Evolutionary conservation across 2,797 vertebrate genomes (phyloP).

Genomic region (Periophthalmus magnuspinnatus): DNA sequence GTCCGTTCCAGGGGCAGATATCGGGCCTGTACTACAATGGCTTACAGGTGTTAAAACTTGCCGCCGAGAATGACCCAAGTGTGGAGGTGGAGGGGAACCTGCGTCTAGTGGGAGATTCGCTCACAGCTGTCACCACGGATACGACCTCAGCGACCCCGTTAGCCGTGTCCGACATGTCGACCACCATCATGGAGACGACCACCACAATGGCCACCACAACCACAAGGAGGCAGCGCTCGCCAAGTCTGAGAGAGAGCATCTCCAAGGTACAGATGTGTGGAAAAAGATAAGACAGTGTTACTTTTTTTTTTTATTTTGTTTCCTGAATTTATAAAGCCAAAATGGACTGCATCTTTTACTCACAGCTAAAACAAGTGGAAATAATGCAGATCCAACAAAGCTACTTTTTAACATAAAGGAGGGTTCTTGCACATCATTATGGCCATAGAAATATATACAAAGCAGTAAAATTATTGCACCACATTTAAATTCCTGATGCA

Average conservation of each 20-base stretch:
- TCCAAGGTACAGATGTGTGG: constrained; percentile 78
- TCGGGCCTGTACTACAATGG: constrained; percentile 97
- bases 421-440: neutral
- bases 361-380: neutral
- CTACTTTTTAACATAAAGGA: neutral
- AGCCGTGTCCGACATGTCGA: constrained; percentile 90
- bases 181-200: constrained; percentile 97
- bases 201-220: constrained; percentile 97
- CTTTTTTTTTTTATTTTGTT: neutral
- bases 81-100: constrained; percentile 90
- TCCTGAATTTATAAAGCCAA: neutral
- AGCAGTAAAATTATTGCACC: neutral
- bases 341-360: neutral
- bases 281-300: neutral
- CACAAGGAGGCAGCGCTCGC: constrained; percentile 90
- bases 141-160: constrained; percentile 89
- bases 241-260: constrained; percentile 91
- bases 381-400: neutral
- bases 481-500: neutral
- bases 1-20: constrained; percentile 95
- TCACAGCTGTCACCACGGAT: constrained; percentile 86
- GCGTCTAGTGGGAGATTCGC: constrained; percentile 89
- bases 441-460: neutral
- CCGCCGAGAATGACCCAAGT: constrained; percentile 91
- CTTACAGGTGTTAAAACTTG: constrained; percentile 92